phyloP scores from a whole-genome alignment of 2,113 vertebrate species.

The Ochotona curzoniae region DNA sequence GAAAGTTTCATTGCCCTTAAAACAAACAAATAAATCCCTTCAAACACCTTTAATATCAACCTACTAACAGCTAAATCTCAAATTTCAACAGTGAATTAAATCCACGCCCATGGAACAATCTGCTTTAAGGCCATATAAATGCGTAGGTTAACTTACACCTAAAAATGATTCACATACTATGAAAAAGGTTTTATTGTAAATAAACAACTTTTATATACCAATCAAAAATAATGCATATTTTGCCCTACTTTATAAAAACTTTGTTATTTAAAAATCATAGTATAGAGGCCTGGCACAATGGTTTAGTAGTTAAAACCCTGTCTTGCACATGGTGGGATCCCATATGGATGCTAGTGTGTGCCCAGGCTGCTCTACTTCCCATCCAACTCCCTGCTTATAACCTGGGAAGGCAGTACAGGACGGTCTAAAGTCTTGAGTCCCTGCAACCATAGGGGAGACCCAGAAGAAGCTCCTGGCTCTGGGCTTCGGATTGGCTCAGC shows the following conservation, averaged over 20 bases:
- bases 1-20: not conserved
- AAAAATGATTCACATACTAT: not conserved
- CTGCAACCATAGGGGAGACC: no score
- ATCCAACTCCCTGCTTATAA: no score
- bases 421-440: no score
- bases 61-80: constrained; percentile 8
- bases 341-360: no score
- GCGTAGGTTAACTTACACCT: not conserved
- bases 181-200: not conserved
- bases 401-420: no score
- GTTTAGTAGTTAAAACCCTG: no score
- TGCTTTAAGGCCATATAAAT: not conserved
- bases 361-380: no score
- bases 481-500: no score
- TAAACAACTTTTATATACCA: no score
- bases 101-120: not conserved
- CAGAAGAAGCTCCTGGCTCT: no score
- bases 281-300: no score
- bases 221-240: not conserved
- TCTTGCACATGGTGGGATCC: no score
- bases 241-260: not conserved
- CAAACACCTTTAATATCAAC: not conserved
- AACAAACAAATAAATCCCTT: not conserved
- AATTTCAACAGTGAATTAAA: constrained; percentile 16
- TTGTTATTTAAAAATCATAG: not conserved